Conservation (phyloP, 1,140 invertebrate genomes). For the Nymphalis io region DNA sequence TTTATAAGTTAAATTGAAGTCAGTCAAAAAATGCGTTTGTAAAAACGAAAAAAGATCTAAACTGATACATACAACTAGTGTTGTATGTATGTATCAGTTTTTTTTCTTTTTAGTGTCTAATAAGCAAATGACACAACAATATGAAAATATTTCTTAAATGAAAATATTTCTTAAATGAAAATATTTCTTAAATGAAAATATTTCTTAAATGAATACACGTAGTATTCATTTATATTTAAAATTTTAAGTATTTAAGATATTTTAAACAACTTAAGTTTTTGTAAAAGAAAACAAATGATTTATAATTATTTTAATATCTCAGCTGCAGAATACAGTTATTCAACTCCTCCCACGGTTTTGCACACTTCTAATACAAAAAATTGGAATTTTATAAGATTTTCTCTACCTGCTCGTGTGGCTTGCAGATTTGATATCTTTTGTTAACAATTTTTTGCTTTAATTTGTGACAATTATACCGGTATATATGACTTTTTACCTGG, state of each 20-base stretch:
- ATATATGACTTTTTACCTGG: constrained; percentile 79
- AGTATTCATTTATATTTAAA: neutral
- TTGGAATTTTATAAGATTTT: constrained; percentile 61
- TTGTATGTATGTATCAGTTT: neutral
- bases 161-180: no score
- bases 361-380: constrained; percentile 70
- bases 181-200: no score
- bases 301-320: constrained; percentile 16
- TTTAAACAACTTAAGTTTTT: neutral
- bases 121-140: no score
- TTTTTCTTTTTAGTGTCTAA: no score
- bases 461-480: constrained; percentile 81
- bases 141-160: no score
- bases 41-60: constrained; percentile 1
- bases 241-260: neutral
- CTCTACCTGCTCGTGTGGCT: constrained; percentile 80
- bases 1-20: constrained; percentile 16
- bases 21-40: constrained; percentile 3
- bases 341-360: constrained; percentile 74
- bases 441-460: constrained; percentile 77
- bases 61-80: neutral
- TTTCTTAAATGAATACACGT: no score
- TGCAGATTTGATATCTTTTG: constrained; percentile 81
- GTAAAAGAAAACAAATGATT: neutral
- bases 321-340: constrained; percentile 64